Conservation (phyloP, 2,797 vertebrate genomes). For the Numenius phaeopus region DNA sequence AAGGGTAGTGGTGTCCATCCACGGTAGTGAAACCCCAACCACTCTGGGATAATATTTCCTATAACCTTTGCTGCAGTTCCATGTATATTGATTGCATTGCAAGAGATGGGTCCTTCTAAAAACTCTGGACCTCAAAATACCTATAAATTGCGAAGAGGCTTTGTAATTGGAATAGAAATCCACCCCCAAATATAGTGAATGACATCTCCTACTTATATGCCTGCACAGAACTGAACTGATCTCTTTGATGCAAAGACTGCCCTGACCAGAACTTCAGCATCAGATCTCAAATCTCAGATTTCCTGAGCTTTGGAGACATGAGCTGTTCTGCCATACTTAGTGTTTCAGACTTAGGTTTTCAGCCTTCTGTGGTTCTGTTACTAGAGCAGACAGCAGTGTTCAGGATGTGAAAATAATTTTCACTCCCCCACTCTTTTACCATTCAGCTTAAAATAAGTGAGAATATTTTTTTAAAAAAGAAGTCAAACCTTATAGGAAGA, state of each 20-base stretch:
- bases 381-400: not conserved
- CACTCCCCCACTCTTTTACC: not conserved
- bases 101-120: not conserved
- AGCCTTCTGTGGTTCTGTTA: not conserved
- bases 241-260: not conserved
- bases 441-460: not conserved
- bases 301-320: not conserved
- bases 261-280: not conserved
- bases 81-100: not conserved
- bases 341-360: not conserved
- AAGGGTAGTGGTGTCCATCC: not conserved
- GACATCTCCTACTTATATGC: not conserved
- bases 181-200: not conserved
- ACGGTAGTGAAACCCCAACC: not conserved
- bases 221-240: not conserved
- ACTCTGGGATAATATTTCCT: not conserved
- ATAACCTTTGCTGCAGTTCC: not conserved
- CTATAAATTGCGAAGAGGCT: not conserved
- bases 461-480: not conserved
- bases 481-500: not conserved
- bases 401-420: not conserved
- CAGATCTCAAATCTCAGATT: not conserved
- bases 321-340: not conserved
- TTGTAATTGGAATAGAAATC: not conserved
- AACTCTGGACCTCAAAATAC: not conserved